Evolutionary conservation across 1,140 invertebrate genomes (phyloP).

Genomic region (Paralvinella palmiformis): DNA sequence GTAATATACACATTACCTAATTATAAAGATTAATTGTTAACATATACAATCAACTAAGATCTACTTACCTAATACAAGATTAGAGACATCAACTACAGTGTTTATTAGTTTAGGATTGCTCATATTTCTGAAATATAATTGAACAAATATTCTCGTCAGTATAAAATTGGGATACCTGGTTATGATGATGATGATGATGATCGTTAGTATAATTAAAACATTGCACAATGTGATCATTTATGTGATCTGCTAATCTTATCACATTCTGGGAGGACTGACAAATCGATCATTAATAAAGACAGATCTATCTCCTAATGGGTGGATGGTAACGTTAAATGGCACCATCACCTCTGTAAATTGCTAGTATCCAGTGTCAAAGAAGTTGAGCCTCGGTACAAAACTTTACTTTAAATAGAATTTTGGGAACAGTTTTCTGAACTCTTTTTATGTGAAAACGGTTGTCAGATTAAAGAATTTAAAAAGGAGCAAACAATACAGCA

Average conservation of each 20-base stretch:
- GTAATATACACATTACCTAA: not conserved
- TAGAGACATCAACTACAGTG: conserved; percentile 66
- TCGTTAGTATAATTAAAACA: not conserved
- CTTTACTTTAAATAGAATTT: too few species aligned
- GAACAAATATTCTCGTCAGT: not conserved
- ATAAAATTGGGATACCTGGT: not conserved
- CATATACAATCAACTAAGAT: not conserved
- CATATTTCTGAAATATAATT: conserved; percentile 57
- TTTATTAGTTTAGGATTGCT: conserved; percentile 67
- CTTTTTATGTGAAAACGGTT: too few species aligned
- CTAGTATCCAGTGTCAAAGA: too few species aligned
- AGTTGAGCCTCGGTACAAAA: too few species aligned
- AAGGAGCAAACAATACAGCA: too few species aligned
- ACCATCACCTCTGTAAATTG: too few species aligned
- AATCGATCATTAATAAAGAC: not conserved
- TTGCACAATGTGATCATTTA: not conserved
- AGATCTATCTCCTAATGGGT: not conserved
- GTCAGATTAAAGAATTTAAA: too few species aligned
- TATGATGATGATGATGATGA: not conserved
- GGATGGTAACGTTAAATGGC: too few species aligned
- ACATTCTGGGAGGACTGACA: not conserved
- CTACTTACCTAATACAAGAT: conserved; percentile 62
- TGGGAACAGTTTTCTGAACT: too few species aligned
- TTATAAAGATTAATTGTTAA: not conserved
- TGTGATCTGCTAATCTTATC: not conserved